A percentile compares a stretch with the other conserved stretches of the same genome.
Conservation (phyloP, 2,888 invertebrate genomes). For the Blastobasis lacticolella region DNA sequence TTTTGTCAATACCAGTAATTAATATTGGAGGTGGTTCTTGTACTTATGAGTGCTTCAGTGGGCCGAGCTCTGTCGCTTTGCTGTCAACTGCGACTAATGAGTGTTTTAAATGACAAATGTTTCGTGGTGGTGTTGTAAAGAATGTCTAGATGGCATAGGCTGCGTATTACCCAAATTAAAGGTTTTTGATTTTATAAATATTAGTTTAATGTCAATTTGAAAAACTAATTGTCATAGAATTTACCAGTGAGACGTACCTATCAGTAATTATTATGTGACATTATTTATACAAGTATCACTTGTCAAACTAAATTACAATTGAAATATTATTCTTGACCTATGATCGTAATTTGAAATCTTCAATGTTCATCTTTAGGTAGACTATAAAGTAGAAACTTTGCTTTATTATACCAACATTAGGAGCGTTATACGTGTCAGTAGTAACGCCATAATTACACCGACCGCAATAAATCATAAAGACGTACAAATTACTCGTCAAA, state of each 20-base stretch:
- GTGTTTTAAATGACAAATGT: slow-evolving; percentile 64
- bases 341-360: slow-evolving; percentile 1
- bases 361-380: not conserved
- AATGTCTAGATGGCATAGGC: no score
- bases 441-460: slow-evolving; percentile 34
- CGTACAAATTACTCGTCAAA: slow-evolving; percentile 35
- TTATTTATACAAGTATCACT: no score
- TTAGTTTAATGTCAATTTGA: no score
- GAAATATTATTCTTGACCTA: no score
- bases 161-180: no score
- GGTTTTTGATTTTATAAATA: no score
- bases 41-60: slow-evolving; percentile 63
- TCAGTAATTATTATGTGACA: no score
- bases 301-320: no score
- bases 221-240: no score
- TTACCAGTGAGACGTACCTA: no score
- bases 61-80: slow-evolving; percentile 59
- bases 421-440: slow-evolving; percentile 21
- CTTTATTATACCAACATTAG: no score
- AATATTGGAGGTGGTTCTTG: slow-evolving; percentile 55
- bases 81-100: slow-evolving; percentile 68
- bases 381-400: no score
- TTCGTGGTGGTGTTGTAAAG: slow-evolving; percentile 20
- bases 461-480: slow-evolving; percentile 30
- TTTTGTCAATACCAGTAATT: slow-evolving; percentile 66